Evolutionary conservation across 2,888 invertebrate species (phyloP).

Genomic region (Strigamia transsilvanica): DNA sequence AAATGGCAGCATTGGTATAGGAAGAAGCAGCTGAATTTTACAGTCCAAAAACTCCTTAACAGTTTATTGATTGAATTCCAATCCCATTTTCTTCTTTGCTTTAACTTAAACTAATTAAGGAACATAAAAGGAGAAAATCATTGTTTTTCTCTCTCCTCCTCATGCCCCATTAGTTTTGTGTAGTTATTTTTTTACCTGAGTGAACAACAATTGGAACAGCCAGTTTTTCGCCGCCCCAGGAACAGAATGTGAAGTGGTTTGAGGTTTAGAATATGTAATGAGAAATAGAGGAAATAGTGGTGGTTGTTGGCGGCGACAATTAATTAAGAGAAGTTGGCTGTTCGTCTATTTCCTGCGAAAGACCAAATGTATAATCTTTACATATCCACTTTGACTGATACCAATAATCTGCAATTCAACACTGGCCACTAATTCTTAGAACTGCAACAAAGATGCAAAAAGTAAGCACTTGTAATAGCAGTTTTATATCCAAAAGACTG

Average conservation of each 20-base stretch:
- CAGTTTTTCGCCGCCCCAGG: background rate
- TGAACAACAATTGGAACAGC: background rate
- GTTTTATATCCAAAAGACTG: no score
- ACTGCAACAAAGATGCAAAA: no score
- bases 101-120: background rate
- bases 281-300: background rate
- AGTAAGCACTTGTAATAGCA: no score
- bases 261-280: background rate
- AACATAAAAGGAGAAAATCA: background rate
- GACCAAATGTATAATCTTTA: slow-evolving; percentile 4
- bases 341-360: slow-evolving; percentile 30
- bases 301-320: background rate
- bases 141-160: background rate
- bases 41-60: background rate
- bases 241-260: background rate
- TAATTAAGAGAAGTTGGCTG: slow-evolving; percentile 12
- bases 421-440: no score
- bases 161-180: background rate
- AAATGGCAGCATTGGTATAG: slow-evolving; percentile 2
- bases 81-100: background rate
- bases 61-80: slow-evolving; percentile 7
- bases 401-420: no score
- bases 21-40: background rate
- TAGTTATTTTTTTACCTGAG: background rate
- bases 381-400: background rate